phyloP scores from a whole-genome alignment of 1,140 invertebrate genomes.

The Sycophila sp. region DNA sequence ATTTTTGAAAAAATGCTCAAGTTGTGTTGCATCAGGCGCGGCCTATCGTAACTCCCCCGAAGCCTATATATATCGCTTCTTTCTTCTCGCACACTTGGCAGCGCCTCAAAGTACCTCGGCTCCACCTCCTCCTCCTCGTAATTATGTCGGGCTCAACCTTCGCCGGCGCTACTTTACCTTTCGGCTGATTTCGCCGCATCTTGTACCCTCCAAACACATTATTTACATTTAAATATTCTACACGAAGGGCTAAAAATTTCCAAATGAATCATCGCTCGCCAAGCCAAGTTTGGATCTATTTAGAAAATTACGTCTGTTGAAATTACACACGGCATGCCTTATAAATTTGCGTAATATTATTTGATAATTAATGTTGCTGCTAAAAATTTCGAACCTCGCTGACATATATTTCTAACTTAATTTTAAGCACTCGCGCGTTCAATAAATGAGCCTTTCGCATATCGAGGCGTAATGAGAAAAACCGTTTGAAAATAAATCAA shows the following conservation, averaged over 20 bases:
- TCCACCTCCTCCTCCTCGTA: neutral
- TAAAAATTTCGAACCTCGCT: no score
- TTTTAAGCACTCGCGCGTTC: no score
- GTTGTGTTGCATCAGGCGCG: no score
- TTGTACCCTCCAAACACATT: neutral
- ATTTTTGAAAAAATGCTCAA: no score
- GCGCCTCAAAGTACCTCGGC: neutral
- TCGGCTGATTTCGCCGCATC: neutral
- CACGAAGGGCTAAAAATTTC: neutral
- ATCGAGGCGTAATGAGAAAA: no score
- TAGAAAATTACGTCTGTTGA: neutral
- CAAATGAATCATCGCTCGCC: neutral
- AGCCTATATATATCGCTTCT: no score
- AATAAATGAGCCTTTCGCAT: no score
- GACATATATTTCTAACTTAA: no score
- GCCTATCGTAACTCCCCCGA: no score
- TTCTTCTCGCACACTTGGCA: neutral
- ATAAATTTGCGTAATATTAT: slow-evolving; percentile 4
- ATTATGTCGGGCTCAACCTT: neutral
- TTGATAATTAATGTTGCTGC: neutral
- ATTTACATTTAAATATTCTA: neutral
- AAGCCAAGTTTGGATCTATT: neutral
- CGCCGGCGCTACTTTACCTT: neutral
- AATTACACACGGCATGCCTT: neutral
- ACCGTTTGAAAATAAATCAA: no score